Evolutionary conservation across 1,140 invertebrate species (phyloP), one percentile per base, ranked within the genome.

Genomic region (Psilanteris sp.): DNA sequence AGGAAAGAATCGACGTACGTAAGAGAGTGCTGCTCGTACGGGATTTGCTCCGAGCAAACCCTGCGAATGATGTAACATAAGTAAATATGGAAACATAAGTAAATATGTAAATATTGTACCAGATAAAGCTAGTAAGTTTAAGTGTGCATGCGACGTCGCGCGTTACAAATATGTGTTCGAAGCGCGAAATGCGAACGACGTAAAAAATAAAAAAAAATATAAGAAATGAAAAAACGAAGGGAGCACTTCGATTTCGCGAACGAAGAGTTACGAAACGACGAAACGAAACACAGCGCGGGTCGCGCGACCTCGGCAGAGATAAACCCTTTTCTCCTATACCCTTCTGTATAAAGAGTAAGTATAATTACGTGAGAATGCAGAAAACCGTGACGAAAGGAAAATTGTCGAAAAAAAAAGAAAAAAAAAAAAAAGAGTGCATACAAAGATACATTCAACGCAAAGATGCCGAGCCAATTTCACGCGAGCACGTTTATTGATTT

Each of bases 41-140:
- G 80, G 83, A 81, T 84, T 86, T 82, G 84, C 81, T 73, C 74
- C 50, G 66, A 59, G 82, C 80, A 83, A 85, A 83, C 72, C 74
- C 77, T 77, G 61, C 79, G 85, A 79, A 86, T 86, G 83, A 85
- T 88, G 87, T 88, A 88, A 88, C 81, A 88, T 88, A 88, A 88
- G 85, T 87, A 88, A 88, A 88, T 88, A 88, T 86, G 84, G 79
- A 88, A n/a, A n/a, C n/a, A n/a, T n/a, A n/a, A n/a, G n/a, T n/a
- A n/a, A n/a, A n/a, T n/a, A 75, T 88, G 87, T 88, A 88, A 88
- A 88, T 88, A 88, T 84, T 85, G 81, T 88, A 88, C 80, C 85
- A 85, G 83, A 83, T 87, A 84, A 87, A 85, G 78, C 79, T 88
- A 83, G 83, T 85, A 87, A 87, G 84, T 87, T 80, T 87, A 86